Evolutionary conservation across 2,888 invertebrate species (phyloP), one percentile per base, ranked within the genome.

Genomic region (Aradus depressus): DNA sequence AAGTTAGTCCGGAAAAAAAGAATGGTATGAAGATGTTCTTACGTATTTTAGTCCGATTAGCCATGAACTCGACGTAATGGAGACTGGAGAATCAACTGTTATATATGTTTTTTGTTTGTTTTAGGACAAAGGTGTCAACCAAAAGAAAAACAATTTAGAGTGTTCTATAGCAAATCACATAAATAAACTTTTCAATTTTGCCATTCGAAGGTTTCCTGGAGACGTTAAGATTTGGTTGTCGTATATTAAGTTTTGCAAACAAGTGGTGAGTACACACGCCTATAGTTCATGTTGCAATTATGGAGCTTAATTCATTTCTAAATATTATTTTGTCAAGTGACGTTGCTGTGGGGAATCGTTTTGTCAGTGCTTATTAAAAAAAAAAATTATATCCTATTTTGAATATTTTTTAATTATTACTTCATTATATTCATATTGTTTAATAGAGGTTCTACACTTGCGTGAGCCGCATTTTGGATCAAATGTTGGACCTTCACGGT

Each of bases 241-340:
- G 37, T 84, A 83, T 62, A 80, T 90, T 47, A 81, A 83, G 62
- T 90, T 88, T 65, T 83, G 83, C 61, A 80, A 77, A 61, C 75
- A 77, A 64, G 77, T 79, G 63, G 75, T 75, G 66, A 66, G 69
- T 66, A 22, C 5, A 8, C 18, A 16, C 16, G 2, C 12, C 6
- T 35, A 8, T n/a, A 5, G 12, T 19, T 44, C 4, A 21, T 44
- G 4, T n/a, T n/a, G n/a, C n/a, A n/a, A n/a, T n/a, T n/a, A n/a
- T n/a, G n/a, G n/a, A n/a, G n/a, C n/a, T n/a, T n/a, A n/a, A n/a
- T n/a, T n/a, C n/a, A n/a, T n/a, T n/a, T n/a, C n/a, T n/a, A n/a
- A n/a, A n/a, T n/a, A n/a, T n/a, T n/a, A n/a, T n/a, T n/a, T n/a
- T n/a, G n/a, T n/a, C n/a, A n/a, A n/a, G n/a, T n/a, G n/a, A n/a